Evolutionary conservation across 2,888 invertebrate genomes (phyloP).

Genomic region (Epirrhoe tristata): DNA sequence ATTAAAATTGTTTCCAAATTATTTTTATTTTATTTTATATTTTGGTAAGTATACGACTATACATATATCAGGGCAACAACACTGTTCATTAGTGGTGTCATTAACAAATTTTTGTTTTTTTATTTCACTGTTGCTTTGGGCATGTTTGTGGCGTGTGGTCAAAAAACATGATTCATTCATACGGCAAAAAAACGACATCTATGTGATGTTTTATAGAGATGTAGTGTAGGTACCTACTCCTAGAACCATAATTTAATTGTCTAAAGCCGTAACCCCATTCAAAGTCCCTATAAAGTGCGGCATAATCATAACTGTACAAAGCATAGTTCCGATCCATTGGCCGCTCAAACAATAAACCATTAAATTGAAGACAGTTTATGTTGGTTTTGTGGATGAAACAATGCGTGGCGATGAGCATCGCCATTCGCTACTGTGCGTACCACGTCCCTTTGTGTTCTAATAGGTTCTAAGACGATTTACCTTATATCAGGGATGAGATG

Average conservation of each 20-base stretch:
- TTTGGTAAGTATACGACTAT: too few relatives aligned
- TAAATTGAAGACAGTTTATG: constrained; percentile 71
- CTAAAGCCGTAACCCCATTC: constrained; percentile 24
- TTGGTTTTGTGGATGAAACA: constrained; percentile 52
- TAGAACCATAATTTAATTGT: too few relatives aligned
- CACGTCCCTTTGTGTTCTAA: constrained; percentile 35
- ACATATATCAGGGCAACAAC: too few relatives aligned
- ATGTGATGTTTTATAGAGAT: too few relatives aligned
- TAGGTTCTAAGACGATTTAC: constrained; percentile 14
- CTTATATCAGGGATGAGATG: background rate
- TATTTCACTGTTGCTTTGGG: background rate
- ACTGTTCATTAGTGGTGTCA: too few relatives aligned
- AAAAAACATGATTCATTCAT: too few relatives aligned
- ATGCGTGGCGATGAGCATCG: constrained; percentile 50
- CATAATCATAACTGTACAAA: constrained; percentile 59
- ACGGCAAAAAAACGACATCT: too few relatives aligned
- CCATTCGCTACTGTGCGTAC: constrained; percentile 53
- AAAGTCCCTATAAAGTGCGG: constrained; percentile 27
- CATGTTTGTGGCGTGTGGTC: too few relatives aligned
- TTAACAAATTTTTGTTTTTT: too few relatives aligned
- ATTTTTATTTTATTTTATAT: too few relatives aligned
- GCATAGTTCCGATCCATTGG: constrained; percentile 70
- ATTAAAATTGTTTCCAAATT: too few relatives aligned
- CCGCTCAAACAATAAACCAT: constrained; percentile 62
- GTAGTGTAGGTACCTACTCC: too few relatives aligned